These are phyloP conservation scores for Tribolium madens DNA, from an alignment of 1,140 invertebrate genomes.

Conservation along the genomic window DNA sequence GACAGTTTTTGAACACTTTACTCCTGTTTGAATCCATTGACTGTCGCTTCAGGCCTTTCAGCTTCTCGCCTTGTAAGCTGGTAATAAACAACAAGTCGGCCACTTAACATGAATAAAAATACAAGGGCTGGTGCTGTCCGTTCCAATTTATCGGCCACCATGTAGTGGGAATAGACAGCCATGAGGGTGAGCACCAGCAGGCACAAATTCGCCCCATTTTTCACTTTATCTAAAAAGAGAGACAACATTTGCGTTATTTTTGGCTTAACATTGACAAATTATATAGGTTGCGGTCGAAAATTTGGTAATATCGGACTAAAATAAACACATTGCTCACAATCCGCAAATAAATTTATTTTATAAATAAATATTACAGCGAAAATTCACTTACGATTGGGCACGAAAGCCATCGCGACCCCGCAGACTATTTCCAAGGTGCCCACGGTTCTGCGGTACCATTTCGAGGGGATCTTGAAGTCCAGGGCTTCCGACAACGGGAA, in stretches of 20 bases:
- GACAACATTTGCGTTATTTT: slow-evolving; percentile 50
- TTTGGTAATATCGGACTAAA: slow-evolving; percentile 46
- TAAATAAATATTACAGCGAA: slow-evolving; percentile 29
- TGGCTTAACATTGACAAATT: slow-evolving; percentile 54
- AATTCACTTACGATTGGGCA: slow-evolving; percentile 84
- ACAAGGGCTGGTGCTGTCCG: slow-evolving; percentile 92
- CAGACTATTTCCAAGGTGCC: slow-evolving; percentile 91
- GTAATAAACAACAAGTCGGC: slow-evolving; percentile 84
- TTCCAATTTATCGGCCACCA: slow-evolving; percentile 93
- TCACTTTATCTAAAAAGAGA: slow-evolving; percentile 81
- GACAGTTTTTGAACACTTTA: slow-evolving; percentile 61
- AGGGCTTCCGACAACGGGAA: slow-evolving; percentile 88
- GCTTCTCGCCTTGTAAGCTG: slow-evolving; percentile 72
- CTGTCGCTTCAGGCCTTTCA: slow-evolving; percentile 69
- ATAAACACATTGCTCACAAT: slow-evolving; percentile 44
- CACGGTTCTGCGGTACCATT: slow-evolving; percentile 91
- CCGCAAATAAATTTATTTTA: slow-evolving; percentile 40
- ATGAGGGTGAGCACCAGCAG: slow-evolving; percentile 86
- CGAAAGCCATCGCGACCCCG: slow-evolving; percentile 86
- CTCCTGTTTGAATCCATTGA: slow-evolving; percentile 76
- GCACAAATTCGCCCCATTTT: slow-evolving; percentile 88
- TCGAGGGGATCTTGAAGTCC: slow-evolving; percentile 90
- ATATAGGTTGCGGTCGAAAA: slow-evolving; percentile 55
- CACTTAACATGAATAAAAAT: slow-evolving; percentile 95
- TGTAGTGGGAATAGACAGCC: slow-evolving; percentile 92